Base-by-base conservation (phyloP, 2,797 vertebrate species). In the Brachyrhaphis roseni region DNA sequence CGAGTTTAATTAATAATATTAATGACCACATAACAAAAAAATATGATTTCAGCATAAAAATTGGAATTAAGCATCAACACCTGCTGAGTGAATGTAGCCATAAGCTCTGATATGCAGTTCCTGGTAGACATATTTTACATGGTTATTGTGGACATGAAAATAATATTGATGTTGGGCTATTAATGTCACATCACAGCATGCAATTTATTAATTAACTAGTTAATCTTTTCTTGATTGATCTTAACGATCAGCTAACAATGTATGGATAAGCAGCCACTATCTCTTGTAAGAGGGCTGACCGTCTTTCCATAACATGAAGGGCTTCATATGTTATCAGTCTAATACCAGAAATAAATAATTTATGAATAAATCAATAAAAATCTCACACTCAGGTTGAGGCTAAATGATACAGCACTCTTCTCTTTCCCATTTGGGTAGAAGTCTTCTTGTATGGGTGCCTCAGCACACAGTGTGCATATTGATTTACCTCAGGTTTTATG, bases 401-500 rank as follows among this genome's bases (percentile, higher is more conserved):
- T 71, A 71, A 34, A 71, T 28, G 15, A 71, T 28, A 28, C 0
- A 4, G 26, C 1, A 1, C 68, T 45, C 26, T 45, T 8, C 68
- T n/a, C 41, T 7, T 46, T 71, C 41, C 41, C 68, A 4, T 13
- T 71, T 45, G 26, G 12, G 26, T 43, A 28, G 13, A 71, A 45
- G 41, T 13, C 5, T 45, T 71, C 12, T 45, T 71, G 26, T n/a
- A 16, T 45, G 26, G 41, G 26, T 46, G 23, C 68, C 41, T 46
- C 66, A n/a, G 66, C 39, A n/a, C 66, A 43, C 39, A n/a, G 41
- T 45, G 43, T 71, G 68, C 39, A 71, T 45, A 71, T 13, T n/a
- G 43, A 71, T 46, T 70, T 70, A 43, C 66, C 39, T 70, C 39
- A n/a, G 39, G 23, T 16, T 70, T 70, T 70, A 43, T 70, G 39